Conservation (phyloP, 2,888 invertebrate species). For the Oithona nana region DNA sequence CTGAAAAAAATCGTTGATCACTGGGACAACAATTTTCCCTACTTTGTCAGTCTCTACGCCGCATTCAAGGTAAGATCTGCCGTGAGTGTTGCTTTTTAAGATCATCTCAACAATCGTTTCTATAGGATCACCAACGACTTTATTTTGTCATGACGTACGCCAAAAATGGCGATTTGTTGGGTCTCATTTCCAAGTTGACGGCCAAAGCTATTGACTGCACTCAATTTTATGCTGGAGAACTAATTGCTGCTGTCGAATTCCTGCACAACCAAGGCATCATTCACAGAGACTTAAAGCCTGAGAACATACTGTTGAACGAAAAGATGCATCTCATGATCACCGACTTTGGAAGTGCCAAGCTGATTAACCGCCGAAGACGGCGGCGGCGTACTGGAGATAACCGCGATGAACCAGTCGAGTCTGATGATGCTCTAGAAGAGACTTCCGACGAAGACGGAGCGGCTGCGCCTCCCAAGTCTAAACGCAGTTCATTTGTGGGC, state of each 20-base stretch:
- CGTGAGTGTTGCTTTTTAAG: neutral
- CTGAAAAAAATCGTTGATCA: constrained; percentile 56
- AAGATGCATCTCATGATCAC: constrained; percentile 90
- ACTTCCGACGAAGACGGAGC: neutral
- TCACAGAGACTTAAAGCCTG: constrained; percentile 71
- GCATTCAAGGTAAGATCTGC: constrained; percentile 59
- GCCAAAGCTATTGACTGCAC: constrained; percentile 57
- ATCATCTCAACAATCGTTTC: no score
- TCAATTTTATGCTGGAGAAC: constrained; percentile 83
- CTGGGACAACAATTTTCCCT: constrained; percentile 42
- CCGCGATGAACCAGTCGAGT: neutral
- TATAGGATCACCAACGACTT: constrained; percentile 13
- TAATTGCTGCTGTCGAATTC: constrained; percentile 73
- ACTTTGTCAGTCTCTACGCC: constrained; percentile 80
- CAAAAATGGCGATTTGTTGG: constrained; percentile 78
- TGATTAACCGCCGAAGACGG: constrained; percentile 25
- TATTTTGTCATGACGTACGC: constrained; percentile 87
- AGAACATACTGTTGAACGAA: constrained; percentile 86
- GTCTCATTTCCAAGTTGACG: constrained; percentile 72
- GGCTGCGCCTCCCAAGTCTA: neutral
- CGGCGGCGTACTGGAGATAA: constrained; percentile 13
- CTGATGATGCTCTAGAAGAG: neutral
- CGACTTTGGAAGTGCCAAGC: constrained; percentile 91
- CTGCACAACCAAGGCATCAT: constrained; percentile 39
- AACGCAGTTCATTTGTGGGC: constrained; percentile 61